A percentile compares a stretch with the other conserved stretches of the same genome.
phyloP scores from a whole-genome alignment of 2,797 vertebrate genomes.

The Loris lydekkerianus region DNA sequence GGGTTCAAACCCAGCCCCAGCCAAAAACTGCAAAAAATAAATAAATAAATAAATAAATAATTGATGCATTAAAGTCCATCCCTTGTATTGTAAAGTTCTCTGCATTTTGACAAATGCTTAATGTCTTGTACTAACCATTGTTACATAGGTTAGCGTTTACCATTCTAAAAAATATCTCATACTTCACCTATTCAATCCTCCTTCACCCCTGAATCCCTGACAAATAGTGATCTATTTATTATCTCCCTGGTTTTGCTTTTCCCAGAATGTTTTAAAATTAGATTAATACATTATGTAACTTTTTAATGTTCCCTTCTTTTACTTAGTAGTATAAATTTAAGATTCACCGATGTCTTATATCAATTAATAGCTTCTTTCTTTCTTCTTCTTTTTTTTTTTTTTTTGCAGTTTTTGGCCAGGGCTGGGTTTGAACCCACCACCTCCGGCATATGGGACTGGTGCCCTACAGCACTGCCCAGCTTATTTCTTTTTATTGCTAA shows the following conservation, averaged over 20 bases:
- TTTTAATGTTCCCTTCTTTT: not conserved
- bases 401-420: too few species aligned
- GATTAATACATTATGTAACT: not conserved
- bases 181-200: not conserved
- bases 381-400: not conserved
- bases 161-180: not conserved
- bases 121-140: not conserved
- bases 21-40: too few species aligned
- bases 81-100: not conserved
- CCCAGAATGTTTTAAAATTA: not conserved
- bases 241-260: not conserved
- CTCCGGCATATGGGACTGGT: too few species aligned
- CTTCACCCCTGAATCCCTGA: too few species aligned
- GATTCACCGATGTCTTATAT: not conserved
- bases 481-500: constrained; percentile 32
- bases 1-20: too few species aligned
- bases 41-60: not conserved
- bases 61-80: not conserved
- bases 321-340: not conserved
- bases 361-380: not conserved
- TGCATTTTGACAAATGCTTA: constrained; percentile 19
- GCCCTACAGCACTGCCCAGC: too few species aligned
- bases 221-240: not conserved
- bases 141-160: too few species aligned
- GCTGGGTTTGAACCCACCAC: too few species aligned